phyloP scores from a whole-genome alignment of 2,888 invertebrate genomes.

The Conchocele bisecta region DNA sequence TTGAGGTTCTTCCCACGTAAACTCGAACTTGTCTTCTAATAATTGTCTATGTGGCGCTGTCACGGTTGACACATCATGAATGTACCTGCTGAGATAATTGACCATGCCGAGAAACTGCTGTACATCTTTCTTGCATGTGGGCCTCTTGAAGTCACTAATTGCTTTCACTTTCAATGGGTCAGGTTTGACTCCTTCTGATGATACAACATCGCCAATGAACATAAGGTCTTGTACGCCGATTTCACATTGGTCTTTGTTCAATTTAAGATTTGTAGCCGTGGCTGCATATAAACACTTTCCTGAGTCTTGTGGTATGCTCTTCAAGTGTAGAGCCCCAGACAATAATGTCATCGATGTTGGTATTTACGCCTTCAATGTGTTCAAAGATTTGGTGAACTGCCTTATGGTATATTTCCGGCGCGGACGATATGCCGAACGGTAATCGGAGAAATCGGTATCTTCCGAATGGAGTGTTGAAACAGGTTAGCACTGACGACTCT shows the following conservation, averaged over 20 bases:
- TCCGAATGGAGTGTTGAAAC: conserved; percentile 54
- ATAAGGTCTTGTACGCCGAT: conserved; percentile 24
- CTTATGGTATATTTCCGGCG: conserved; percentile 36
- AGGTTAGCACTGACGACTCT: conserved; percentile 35
- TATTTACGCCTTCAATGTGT: conserved; percentile 9
- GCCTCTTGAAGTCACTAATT: conserved; percentile 13
- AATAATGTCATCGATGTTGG: conserved; percentile 36
- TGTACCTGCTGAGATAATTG: conserved; percentile 13
- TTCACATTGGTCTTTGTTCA: conserved; percentile 32
- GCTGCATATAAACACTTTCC: conserved; percentile 25
- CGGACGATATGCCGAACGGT: conserved; percentile 48
- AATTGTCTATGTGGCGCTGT: too few species aligned
- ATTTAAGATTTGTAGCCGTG: conserved; percentile 23
- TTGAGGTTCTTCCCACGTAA: conserved; percentile 14
- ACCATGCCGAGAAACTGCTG: conserved; percentile 32
- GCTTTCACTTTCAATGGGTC: conserved; percentile 20
- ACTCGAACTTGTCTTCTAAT: conserved; percentile 10
- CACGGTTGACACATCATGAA: too few species aligned
- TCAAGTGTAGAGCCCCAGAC: conserved; percentile 36
- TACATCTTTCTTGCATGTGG: conserved; percentile 12
- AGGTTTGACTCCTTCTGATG: conserved; percentile 25
- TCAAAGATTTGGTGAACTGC: conserved; percentile 9
- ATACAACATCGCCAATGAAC: conserved; percentile 29
- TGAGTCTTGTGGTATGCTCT: conserved; percentile 33
- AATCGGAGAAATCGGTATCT: conserved; percentile 43